Evolutionary conservation across 2,113 vertebrate genomes (phyloP), one percentile per base, ranked within the genome.

Genomic region (Siphamia tubifer): DNA sequence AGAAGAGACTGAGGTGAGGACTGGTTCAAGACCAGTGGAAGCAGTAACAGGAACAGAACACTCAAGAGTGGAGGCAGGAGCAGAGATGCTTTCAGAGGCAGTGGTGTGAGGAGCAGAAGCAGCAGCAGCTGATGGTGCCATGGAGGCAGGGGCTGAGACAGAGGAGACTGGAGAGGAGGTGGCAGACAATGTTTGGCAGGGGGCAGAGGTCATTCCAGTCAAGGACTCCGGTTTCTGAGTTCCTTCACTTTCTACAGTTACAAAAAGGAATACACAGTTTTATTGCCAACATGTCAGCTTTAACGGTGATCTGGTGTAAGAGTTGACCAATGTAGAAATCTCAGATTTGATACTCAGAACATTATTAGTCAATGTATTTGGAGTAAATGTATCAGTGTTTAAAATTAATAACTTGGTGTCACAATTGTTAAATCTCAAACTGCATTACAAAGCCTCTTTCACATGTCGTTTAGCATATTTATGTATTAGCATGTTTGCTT

Each of bases 201-300:
- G 67, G 38, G 75, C 51, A 68, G 84, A 77, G 45, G 71, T 28
- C 47, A 86, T 66, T 71, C 78, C 79, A 64, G 56, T 68, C 55
- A 89, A 82, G 45, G 87, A 79, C 27, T 92, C 90, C 52, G 82
- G 45, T 68, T 68, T 78, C 60, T 91, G 90, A 13, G 83, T 84
- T 81, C 66, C 82, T 74, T 90, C 90, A 65, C 69, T 72, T 54
- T 91, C 92, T 91, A 77, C 24, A 74, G 56, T 69, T 38, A 36
- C 62, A 74, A 45, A 81, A 47, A 87, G 55, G 47, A 52, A 60
- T 8, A 58, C 20, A 2, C 4, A 36, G 60, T 74, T 74, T 72
- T 19, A 43, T 11, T 34, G 31, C 44, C 17, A 35, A 24, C 7
- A 49, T 9, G n/a, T n/a, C n/a, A n/a, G n/a, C n/a, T n/a, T n/a